phyloP scores from a whole-genome alignment of 2,797 vertebrate genomes.

The Monodelphis domestica region DNA sequence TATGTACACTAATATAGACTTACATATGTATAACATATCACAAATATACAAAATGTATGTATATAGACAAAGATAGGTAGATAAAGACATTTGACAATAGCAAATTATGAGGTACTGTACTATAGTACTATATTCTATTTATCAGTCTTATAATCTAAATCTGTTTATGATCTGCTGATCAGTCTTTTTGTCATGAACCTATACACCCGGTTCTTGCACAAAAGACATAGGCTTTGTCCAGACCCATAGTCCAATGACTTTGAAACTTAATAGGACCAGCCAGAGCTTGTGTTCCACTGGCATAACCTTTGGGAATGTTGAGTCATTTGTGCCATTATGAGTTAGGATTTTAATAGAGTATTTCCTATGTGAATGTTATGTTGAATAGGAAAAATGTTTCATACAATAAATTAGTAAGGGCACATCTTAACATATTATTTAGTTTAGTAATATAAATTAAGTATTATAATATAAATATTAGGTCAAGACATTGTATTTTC shows the following conservation, averaged over 20 bases:
- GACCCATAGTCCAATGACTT: neutral
- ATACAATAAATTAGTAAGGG: neutral
- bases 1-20: neutral
- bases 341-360: neutral
- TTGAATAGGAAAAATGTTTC: neutral
- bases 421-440: neutral
- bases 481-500: neutral
- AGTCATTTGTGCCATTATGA: neutral
- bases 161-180: neutral
- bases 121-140: neutral
- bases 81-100: neutral
- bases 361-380: neutral
- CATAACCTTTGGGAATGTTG: neutral
- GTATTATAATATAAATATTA: neutral
- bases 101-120: neutral
- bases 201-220: neutral
- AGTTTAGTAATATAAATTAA: no score
- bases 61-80: neutral
- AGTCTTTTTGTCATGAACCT: neutral
- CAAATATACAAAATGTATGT: neutral
- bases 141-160: neutral
- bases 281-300: neutral
- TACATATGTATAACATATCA: no score
- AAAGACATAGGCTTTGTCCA: neutral
- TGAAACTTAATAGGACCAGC: neutral